phyloP scores from a whole-genome alignment of 2,113 vertebrate species.

The Dermatemys mawii region DNA sequence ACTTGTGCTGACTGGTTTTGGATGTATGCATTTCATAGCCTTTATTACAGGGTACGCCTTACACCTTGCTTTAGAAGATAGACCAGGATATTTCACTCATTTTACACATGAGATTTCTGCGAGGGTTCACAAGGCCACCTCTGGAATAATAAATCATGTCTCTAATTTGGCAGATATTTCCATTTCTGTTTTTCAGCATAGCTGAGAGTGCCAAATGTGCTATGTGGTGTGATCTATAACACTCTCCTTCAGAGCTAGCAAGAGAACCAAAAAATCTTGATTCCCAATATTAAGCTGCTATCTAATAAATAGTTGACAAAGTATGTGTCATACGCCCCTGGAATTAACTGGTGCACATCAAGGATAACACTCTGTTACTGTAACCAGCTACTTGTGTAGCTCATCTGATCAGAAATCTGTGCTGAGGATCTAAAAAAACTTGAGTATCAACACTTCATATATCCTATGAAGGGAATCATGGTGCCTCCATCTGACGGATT shows the following conservation, averaged over 20 bases:
- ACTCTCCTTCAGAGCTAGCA: not conserved
- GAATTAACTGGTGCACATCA: not conserved
- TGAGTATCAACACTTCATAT: not conserved
- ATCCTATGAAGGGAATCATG: not conserved
- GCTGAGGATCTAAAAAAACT: not conserved
- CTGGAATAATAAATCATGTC: no score
- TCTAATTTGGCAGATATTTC: no score
- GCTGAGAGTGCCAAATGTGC: no score
- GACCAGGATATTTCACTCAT: not conserved
- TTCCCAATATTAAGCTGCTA: not conserved
- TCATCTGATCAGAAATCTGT: not conserved
- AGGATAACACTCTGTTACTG: not conserved
- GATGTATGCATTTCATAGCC: not conserved
- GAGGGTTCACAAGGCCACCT: no score
- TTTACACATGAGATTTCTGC: no score
- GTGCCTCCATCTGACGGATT: not conserved
- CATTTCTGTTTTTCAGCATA: no score
- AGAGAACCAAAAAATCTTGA: not conserved
- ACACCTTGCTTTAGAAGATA: not conserved
- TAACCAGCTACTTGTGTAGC: not conserved
- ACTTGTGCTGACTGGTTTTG: not conserved
- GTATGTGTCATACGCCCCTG: not conserved
- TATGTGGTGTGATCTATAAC: no score
- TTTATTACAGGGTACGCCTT: not conserved
- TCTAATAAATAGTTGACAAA: not conserved